These are phyloP conservation scores for Mnemiopsis leidyi DNA, from an alignment of 37 sponge, comb jelly and placozoan species.

Conservation along the genomic window DNA sequence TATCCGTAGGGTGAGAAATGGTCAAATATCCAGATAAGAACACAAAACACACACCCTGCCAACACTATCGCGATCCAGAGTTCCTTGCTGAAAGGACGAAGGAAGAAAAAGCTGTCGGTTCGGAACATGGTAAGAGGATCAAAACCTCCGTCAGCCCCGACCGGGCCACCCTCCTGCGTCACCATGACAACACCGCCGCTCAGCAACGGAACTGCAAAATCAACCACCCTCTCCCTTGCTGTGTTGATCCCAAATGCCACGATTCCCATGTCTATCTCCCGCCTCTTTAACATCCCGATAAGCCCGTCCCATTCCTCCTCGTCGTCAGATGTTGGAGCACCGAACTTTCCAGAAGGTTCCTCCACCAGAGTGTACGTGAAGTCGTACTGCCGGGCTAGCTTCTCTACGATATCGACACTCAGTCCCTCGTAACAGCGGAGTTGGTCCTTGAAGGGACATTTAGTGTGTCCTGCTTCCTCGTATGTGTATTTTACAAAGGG, in stretches of 20 bases:
- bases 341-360: neutral
- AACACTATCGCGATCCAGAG: constrained; percentile 4
- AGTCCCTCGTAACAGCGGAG: constrained; percentile 3
- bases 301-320: constrained; percentile 12
- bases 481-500: constrained; percentile 14
- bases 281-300: neutral
- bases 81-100: constrained; percentile 12
- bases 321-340: neutral
- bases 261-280: constrained; percentile 4
- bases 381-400: neutral
- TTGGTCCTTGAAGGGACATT: neutral
- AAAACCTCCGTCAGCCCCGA: neutral
- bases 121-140: constrained; percentile 5
- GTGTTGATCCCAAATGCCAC: constrained; percentile 32
- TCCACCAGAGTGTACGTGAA: neutral
- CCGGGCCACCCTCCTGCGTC: neutral
- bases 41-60: neutral
- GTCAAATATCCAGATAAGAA: neutral
- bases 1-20: neutral
- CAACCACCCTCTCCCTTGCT: neutral
- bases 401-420: neutral
- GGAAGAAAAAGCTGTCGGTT: constrained; percentile 1
- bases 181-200: neutral
- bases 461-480: neutral
- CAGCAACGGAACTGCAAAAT: neutral